Conservation (phyloP, 1,140 invertebrate genomes). For the Galleria mellonella region DNA sequence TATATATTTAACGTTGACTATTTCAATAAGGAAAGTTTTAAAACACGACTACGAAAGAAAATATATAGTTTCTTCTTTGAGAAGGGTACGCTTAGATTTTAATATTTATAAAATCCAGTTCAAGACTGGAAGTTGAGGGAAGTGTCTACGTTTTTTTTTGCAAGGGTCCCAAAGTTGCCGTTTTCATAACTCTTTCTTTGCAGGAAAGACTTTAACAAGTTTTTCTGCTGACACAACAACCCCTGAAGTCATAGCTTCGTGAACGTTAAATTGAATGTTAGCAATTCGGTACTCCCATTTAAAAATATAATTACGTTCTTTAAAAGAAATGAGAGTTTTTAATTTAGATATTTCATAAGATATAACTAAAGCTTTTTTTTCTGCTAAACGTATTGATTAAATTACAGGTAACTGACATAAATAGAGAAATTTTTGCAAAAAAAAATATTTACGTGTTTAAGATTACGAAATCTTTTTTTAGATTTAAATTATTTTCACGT, state of each 20-base stretch:
- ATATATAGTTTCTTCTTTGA: conserved; percentile 30
- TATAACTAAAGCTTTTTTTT: too few relatives aligned
- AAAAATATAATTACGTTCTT: conserved; percentile 10
- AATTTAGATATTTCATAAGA: not conserved
- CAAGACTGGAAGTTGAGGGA: conserved; percentile 41
- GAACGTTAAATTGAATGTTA: conserved; percentile 37
- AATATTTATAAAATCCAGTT: conserved; percentile 57
- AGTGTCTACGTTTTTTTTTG: conserved; percentile 48
- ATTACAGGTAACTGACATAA: too few relatives aligned
- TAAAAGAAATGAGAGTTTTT: not conserved
- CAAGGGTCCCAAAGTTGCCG: conserved; percentile 44
- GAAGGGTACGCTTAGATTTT: conserved; percentile 40
- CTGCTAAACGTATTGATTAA: too few relatives aligned
- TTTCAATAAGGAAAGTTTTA: conserved; percentile 33
- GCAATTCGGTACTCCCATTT: conserved; percentile 20
- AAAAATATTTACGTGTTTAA: not conserved
- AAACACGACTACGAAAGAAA: conserved; percentile 14
- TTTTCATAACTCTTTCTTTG: conserved; percentile 66
- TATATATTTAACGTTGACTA: too few relatives aligned
- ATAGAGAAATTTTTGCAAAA: not conserved
- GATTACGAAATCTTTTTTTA: conserved; percentile 1
- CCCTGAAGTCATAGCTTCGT: conserved; percentile 17
- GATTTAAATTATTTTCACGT: too few relatives aligned
- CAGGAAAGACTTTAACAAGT: conserved; percentile 47
- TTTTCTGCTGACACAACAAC: conserved; percentile 50